Base-by-base conservation (phyloP, 2,888 invertebrate genomes). In the Sarcophaga carnaria region DNA sequence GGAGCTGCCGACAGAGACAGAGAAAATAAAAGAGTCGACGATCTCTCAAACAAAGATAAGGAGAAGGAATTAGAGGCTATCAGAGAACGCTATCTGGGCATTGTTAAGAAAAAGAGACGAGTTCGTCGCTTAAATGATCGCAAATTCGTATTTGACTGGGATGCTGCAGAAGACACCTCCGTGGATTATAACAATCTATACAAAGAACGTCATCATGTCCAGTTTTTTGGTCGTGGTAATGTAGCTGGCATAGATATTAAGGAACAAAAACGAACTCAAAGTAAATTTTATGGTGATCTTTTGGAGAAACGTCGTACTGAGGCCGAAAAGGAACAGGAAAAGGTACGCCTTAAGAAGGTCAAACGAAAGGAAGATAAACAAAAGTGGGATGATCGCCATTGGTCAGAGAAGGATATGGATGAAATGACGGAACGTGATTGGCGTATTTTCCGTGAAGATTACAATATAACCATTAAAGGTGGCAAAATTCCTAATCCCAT, bases 71-170 rank as follows among this genome's bases (percentile, higher is more conserved):
- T 97, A 67, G 98, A 98, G 93, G 99, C 99, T 0, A 99, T 99
- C 83, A 97, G 98, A 90, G 99, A 99, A 91, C 95, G 99, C 6
- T 99, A 99, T 93, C 94, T 99, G 75, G 99, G 99, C 0, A 95
- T 98, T 69, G 94, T 98, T 0, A 99, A 99, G 92, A 98, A 98
- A 92, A 98, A 98, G 91, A 95, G 99, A 17, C 94, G 99, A 83
- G 98, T 99, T 0, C 95, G 99, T 22, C 95, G 99, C 87, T 94
- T 99, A 64, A 99, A 99, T 94, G 99, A 99, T 92, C 95, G 99
- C 20, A 99, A 99, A 94, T 99, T 99, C 94, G 99, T 99, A 0
- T 99, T 99, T 93, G 99, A 99, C 94, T 99, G 99, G 99, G 99
- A 99, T 94, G 99, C 98, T 0, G 97, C 97, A 0, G 99, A 99